phyloP scores from a whole-genome alignment of 2,888 invertebrate genomes.

The Nymphalis polychloros region DNA sequence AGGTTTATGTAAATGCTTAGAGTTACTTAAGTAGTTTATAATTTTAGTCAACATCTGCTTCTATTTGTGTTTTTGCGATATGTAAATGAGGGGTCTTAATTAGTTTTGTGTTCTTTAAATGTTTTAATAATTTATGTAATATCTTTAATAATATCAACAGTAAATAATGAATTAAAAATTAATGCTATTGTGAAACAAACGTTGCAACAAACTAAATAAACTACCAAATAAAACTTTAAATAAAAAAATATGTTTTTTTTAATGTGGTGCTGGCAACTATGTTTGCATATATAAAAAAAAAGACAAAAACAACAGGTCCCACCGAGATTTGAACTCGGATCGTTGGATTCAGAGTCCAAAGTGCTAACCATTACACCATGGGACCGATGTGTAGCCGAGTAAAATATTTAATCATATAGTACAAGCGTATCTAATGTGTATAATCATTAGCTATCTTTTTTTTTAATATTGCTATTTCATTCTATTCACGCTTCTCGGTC shows the following conservation, averaged over 20 bases:
- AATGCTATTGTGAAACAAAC: background rate
- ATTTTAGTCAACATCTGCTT: too few species aligned
- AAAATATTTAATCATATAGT: slow-evolving; percentile 18
- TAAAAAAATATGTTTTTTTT: background rate
- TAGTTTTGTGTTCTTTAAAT: too few species aligned
- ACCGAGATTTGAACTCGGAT: slow-evolving; percentile 91
- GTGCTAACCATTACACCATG: slow-evolving; percentile 87
- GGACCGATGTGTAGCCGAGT: slow-evolving; percentile 49
- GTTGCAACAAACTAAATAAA: background rate
- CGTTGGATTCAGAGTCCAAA: slow-evolving; percentile 88
- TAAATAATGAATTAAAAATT: too few species aligned
- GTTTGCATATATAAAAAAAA: background rate
- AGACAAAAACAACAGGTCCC: slow-evolving; percentile 76
- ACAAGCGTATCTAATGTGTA: slow-evolving; percentile 30
- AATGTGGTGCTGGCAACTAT: background rate
- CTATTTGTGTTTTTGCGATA: too few species aligned
- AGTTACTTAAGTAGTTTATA: too few species aligned
- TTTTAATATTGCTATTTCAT: slow-evolving; percentile 11
- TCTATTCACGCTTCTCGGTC: slow-evolving; percentile 13
- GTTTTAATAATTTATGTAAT: too few species aligned
- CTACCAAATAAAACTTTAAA: background rate
- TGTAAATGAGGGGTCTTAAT: too few species aligned
- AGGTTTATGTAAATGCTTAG: too few species aligned
- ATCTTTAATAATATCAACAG: too few species aligned
- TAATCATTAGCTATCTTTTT: slow-evolving; percentile 35